Evolutionary conservation across 2,113 vertebrate genomes (phyloP).

Genomic region (Odocoileus hemionus): DNA sequence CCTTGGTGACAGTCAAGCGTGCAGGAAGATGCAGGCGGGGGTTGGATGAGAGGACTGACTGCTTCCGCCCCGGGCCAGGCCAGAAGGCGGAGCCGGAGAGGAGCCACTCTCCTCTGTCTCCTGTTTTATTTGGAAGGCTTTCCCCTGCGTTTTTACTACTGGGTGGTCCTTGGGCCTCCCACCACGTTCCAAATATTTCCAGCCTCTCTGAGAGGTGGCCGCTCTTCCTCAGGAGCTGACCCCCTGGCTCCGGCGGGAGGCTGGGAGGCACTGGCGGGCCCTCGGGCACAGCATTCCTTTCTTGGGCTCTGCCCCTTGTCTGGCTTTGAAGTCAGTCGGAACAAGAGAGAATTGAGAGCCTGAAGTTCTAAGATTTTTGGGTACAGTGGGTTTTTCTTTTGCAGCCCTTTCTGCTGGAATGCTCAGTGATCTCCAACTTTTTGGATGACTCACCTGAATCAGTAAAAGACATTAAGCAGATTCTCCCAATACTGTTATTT

Average conservation of each 20-base stretch:
- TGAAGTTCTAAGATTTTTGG: neutral
- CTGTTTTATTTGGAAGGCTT: conserved; percentile 36
- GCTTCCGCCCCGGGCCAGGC: neutral
- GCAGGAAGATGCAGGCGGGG: neutral
- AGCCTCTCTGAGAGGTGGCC: neutral
- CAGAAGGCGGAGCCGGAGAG: neutral
- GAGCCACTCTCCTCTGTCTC: neutral
- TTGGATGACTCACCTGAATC: neutral
- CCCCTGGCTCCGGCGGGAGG: neutral
- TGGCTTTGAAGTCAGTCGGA: conserved; percentile 22
- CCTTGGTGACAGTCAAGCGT: neutral
- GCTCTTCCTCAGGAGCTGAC: neutral
- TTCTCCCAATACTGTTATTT: neutral
- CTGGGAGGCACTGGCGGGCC: neutral
- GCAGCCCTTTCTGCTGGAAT: neutral
- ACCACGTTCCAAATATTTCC: conserved; percentile 44
- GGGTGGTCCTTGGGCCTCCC: conserved; percentile 44
- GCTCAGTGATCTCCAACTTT: neutral
- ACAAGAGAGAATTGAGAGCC: neutral
- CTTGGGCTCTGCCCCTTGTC: neutral
- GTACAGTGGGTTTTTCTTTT: neutral
- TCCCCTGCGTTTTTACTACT: neutral
- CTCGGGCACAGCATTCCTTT: neutral
- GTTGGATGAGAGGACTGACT: neutral
- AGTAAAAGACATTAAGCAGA: neutral